phyloP scores from a whole-genome alignment of 2,888 invertebrate genomes.

The Agonopterix alstromeriana region DNA sequence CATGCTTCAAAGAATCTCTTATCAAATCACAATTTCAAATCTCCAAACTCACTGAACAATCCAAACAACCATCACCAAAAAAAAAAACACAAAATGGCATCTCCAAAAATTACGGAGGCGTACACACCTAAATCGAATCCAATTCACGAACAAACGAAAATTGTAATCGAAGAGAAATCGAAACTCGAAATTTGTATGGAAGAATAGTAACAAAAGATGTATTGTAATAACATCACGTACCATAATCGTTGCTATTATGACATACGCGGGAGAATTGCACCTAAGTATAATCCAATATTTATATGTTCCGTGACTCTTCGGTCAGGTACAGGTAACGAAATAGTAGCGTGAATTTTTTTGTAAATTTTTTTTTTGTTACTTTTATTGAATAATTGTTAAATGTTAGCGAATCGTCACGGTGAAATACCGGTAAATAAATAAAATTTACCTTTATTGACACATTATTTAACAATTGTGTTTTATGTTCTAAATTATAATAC shows the following conservation, averaged over 20 bases:
- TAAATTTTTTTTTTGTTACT: slow-evolving; percentile 7
- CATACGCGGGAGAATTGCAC: slow-evolving; percentile 69
- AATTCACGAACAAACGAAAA: slow-evolving; percentile 49
- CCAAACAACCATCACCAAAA: not conserved
- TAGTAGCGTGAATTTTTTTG: too few species aligned
- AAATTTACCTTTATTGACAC: too few species aligned
- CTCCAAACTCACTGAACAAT: not conserved
- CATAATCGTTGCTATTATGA: slow-evolving; percentile 73
- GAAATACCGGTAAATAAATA: too few species aligned
- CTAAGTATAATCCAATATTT: slow-evolving; percentile 75
- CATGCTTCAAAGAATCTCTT: not conserved
- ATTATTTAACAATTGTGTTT: too few species aligned
- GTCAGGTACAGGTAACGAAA: slow-evolving; percentile 7
- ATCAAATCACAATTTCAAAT: not conserved
- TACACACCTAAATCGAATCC: slow-evolving; percentile 48
- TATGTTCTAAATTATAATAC: too few species aligned
- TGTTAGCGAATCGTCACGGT: too few species aligned
- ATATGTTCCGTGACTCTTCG: slow-evolving; percentile 57
- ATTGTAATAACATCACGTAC: slow-evolving; percentile 75
- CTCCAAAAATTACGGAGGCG: slow-evolving; percentile 48
- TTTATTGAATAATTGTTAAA: slow-evolving; percentile 3
- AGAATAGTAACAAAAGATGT: slow-evolving; percentile 42
- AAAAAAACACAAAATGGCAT: slow-evolving; percentile 13
- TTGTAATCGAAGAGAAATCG: slow-evolving; percentile 66
- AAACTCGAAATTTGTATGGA: slow-evolving; percentile 35